phyloP scores from a whole-genome alignment of 2,113 vertebrate genomes.

The Clinocottus analis region DNA sequence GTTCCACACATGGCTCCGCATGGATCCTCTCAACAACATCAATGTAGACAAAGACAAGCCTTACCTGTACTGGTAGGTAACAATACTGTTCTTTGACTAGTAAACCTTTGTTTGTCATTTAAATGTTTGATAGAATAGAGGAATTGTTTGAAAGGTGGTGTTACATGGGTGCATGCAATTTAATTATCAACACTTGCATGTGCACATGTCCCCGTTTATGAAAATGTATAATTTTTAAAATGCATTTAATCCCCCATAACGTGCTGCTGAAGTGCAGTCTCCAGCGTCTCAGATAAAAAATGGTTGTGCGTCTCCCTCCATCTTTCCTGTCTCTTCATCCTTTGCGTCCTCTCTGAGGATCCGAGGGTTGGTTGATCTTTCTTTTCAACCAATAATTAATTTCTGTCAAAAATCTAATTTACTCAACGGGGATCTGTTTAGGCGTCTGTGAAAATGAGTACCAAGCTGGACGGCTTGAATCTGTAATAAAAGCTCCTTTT shows the following conservation, averaged over 20 bases:
- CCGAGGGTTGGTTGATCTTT: conserved; percentile 41
- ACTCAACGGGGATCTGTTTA: conserved; percentile 59
- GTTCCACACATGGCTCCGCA: conserved; percentile 98
- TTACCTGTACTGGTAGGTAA: conserved; percentile 96
- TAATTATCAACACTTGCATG: background rate
- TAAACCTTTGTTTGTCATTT: background rate
- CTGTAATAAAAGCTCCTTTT: conserved; percentile 56
- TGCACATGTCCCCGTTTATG: background rate
- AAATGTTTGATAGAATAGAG: background rate
- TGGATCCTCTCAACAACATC: conserved; percentile 99
- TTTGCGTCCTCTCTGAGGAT: conserved; percentile 28
- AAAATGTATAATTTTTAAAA: too few relatives aligned
- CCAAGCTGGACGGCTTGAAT: conserved; percentile 29
- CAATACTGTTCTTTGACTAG: background rate
- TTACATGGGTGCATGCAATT: too few relatives aligned
- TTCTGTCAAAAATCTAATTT: conserved; percentile 72
- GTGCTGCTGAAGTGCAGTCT: conserved; percentile 15
- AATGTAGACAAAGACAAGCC: conserved; percentile 99
- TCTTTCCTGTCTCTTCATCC: conserved; percentile 21
- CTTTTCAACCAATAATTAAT: conserved; percentile 69
- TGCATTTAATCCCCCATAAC: conserved; percentile 10
- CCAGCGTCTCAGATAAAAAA: conserved; percentile 10
- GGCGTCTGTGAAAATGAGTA: conserved; percentile 48
- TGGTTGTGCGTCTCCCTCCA: background rate
- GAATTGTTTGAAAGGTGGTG: background rate